Evolutionary conservation across 2,888 invertebrate species (phyloP), one percentile per base, ranked within the genome.

Genomic region (Hemithea aestivaria): DNA sequence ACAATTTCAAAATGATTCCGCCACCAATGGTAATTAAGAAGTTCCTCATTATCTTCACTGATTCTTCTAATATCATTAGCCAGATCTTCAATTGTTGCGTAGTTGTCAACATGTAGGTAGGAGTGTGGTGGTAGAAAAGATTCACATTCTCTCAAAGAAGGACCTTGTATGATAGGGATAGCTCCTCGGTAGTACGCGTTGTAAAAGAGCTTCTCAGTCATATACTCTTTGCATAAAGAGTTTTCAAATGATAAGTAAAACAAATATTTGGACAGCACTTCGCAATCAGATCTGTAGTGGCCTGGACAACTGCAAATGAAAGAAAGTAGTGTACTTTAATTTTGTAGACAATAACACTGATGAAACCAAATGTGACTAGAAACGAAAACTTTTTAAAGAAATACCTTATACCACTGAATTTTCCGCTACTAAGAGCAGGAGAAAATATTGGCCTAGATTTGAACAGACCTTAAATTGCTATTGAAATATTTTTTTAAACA

Each of bases 171-270:
- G 2, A 93, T 71, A 0, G 93, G 93, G 20, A 92, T 88, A 0
- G 91, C 81, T 8, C 88, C 87, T 64, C 91, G 92, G 1, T 72
- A 57, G 52, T 89, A 92, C 0, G 90, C 91, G 51, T 92, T 88
- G 83, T 91, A 90, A 73, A 90, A 93, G 0, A 89, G 62, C 63
- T 93, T 93, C 59, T 93, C 93, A 0, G 92, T 93, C 27, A 93
- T 68, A 54, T 93, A 93, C 59, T 93, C 90, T 4, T 80, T 78
- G 58, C 93, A 93, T 51, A 90, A 88, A 0, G 91, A 89, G 59
- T 93, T 93, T 67, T 93, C 93, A 48, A 93, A 90, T 0, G 91
- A 89, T 25, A 93, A 66, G 56, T 93, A 92, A 64, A 93, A 93
- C 52, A 91, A 79, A 65, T 93, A 93, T 6, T 83, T 55, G 0